A percentile compares a stretch with the other conserved stretches of the same genome.
Conservation (phyloP, 2,888 invertebrate genomes). For the Pegoplata infirma region DNA sequence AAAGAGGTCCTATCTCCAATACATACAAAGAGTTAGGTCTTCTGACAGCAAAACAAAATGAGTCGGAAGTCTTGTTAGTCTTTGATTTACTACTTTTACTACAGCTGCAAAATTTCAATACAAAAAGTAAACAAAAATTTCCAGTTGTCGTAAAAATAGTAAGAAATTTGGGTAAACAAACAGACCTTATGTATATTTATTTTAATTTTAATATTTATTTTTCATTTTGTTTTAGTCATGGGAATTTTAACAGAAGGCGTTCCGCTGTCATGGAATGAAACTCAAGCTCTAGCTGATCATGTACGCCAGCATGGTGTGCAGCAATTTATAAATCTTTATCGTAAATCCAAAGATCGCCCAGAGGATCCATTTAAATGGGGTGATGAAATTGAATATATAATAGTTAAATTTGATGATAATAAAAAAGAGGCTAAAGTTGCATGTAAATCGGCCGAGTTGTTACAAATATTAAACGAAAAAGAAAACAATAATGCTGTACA, state of each 20-base stretch:
- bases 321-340: conserved; percentile 97
- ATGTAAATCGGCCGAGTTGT: conserved; percentile 89
- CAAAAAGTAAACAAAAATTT: no score
- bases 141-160: no score
- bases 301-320: conserved; percentile 95
- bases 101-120: no score
- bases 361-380: conserved; percentile 98
- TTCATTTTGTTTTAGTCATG: conserved; percentile 83
- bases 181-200: no score
- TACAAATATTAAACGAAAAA: conserved; percentile 89
- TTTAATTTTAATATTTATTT: no score
- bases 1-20: no score
- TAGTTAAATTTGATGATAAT: conserved; percentile 95
- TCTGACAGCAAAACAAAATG: no score
- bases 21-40: no score
- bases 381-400: conserved; percentile 98
- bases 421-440: conserved; percentile 90
- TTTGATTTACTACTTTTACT: no score
- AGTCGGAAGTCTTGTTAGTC: no score
- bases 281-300: conserved; percentile 92
- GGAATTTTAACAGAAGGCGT: conserved; percentile 96
- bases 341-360: conserved; percentile 90
- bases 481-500: conserved; percentile 89
- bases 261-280: conserved; percentile 97
- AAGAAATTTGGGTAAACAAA: no score